Evolutionary conservation across 2,113 vertebrate species (phyloP).

Genomic region (Oncorhynchus masou): DNA sequence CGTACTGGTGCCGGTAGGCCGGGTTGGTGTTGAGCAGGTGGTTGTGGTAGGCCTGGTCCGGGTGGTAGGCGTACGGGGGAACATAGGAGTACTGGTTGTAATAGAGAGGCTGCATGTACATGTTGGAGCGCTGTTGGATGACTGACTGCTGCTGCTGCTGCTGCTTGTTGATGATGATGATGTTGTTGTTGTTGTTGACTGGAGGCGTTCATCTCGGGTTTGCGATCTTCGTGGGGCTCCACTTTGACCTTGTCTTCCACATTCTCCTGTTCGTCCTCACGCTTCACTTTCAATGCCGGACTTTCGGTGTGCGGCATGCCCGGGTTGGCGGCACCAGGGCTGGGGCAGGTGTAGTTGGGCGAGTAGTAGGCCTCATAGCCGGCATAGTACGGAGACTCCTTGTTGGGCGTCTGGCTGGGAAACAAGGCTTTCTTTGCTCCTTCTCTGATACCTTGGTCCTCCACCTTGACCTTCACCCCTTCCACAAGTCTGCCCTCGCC

Average conservation of each 20-base stretch:
- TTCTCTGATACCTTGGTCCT: conserved; percentile 88
- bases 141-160: conserved; percentile 79
- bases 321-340: conserved; percentile 81
- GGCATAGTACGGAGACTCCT: conserved; percentile 91
- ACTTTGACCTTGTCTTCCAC: conserved; percentile 84
- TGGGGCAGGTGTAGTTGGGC: conserved; percentile 89
- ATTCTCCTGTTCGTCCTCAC: conserved; percentile 86
- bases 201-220: conserved; percentile 75
- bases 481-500: conserved; percentile 88
- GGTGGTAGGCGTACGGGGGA: conserved; percentile 88
- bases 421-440: conserved; percentile 94
- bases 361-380: conserved; percentile 94
- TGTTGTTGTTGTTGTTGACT: conserved; percentile 53
- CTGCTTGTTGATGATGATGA: conserved; percentile 58
- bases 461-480: conserved; percentile 81
- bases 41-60: conserved; percentile 91
- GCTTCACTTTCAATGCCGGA: conserved; percentile 90
- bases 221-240: conserved; percentile 88
- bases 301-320: conserved; percentile 73
- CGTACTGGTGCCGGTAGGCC: conserved; percentile 90
- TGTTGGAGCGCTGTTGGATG: conserved; percentile 95
- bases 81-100: conserved; percentile 97
- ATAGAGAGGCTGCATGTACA: conserved; percentile 99
- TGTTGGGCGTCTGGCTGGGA: conserved; percentile 82
- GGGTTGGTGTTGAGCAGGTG: conserved; percentile 92